These are phyloP conservation scores for Cryptocephalus primarius DNA, from an alignment of 2,888 invertebrate species.

Conservation along the genomic window DNA sequence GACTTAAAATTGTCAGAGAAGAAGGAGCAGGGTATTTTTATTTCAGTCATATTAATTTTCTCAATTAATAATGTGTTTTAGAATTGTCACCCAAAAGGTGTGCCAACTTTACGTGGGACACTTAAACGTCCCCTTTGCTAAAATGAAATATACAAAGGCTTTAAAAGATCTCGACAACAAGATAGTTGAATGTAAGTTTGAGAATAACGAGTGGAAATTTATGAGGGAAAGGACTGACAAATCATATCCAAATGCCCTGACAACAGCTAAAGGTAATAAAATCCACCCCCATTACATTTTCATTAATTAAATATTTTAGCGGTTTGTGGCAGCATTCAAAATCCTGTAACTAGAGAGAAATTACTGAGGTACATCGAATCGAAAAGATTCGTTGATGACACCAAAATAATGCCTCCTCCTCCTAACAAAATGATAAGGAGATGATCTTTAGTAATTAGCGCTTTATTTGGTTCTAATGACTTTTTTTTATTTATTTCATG, in stretches of 20 bases:
- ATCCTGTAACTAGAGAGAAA: conserved; percentile 77
- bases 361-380: conserved; percentile 63
- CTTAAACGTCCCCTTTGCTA: conserved; percentile 51
- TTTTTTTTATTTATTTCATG: conserved; percentile 13
- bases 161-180: conserved; percentile 76
- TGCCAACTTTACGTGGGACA: conserved; percentile 75
- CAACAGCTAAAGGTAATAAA: conserved; percentile 65
- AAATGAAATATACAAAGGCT: conserved; percentile 69
- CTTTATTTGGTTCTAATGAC: background rate
- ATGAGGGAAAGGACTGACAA: conserved; percentile 96
- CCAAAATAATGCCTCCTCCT: conserved; percentile 63
- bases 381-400: conserved; percentile 53
- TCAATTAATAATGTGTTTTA: conserved; percentile 8
- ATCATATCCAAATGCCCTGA: conserved; percentile 82
- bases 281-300: no score
- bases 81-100: conserved; percentile 30
- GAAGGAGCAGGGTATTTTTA: conserved; percentile 53
- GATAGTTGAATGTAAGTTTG: conserved; percentile 90
- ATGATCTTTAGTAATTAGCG: conserved; percentile 21
- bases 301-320: conserved; percentile 40
- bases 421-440: conserved; percentile 40
- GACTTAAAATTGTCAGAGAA: conserved; percentile 67
- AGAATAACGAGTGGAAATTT: conserved; percentile 76
- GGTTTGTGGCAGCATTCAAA: conserved; percentile 68
- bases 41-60: background rate